Conservation (phyloP, 2,888 invertebrate species). For the Ophonus ardosiacus region DNA sequence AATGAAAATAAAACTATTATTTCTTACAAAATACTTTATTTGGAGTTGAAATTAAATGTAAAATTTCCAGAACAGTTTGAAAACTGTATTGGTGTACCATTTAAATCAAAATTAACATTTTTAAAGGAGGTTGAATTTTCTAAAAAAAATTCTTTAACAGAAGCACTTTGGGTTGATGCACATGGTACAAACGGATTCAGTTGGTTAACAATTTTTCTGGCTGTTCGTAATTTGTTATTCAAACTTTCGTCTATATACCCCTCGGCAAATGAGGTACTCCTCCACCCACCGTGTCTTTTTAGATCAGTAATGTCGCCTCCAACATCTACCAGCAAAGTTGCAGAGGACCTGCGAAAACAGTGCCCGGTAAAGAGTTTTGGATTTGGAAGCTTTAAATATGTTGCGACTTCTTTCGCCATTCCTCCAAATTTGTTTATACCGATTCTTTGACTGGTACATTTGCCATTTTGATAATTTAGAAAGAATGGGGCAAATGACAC, state of each 20-base stretch:
- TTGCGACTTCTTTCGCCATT: slow-evolving; percentile 9
- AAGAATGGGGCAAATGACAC: not conserved
- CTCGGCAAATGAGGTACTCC: not conserved
- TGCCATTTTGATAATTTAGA: not conserved
- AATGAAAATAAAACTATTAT: not conserved
- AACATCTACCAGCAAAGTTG: not conserved
- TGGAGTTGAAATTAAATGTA: not conserved
- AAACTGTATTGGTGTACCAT: not conserved
- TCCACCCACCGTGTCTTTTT: not conserved
- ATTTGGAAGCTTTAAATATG: slow-evolving; percentile 6
- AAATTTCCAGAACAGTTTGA: not conserved
- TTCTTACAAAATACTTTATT: not conserved
- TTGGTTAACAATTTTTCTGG: not conserved
- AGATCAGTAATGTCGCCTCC: not conserved
- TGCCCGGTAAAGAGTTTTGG: slow-evolving; percentile 11
- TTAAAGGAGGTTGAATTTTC: not conserved
- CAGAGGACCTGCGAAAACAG: not conserved
- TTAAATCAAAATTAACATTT: not conserved
- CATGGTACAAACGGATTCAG: not conserved
- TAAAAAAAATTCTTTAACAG: not conserved
- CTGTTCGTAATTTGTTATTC: not conserved
- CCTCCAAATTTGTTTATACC: slow-evolving; percentile 16
- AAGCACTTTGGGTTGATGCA: not conserved
- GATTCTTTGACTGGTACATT: not conserved
- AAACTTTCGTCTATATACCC: not conserved